Evolutionary conservation across 2,113 vertebrate species (phyloP), one percentile per base, ranked within the genome.

Genomic region (Capra hircus): DNA sequence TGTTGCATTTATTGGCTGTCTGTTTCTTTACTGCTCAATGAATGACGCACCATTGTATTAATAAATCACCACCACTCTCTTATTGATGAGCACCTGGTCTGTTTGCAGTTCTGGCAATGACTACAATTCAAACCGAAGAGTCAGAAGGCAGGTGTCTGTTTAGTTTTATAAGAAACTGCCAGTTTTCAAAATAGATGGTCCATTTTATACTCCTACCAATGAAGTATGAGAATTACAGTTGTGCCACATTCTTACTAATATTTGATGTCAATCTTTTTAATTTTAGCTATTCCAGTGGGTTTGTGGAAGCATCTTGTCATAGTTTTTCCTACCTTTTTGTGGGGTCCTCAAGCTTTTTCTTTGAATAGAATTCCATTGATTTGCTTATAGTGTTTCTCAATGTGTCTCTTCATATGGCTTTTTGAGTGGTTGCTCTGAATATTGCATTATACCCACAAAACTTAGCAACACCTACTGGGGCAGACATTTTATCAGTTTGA

Each of bases 161-260:
- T 16, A 12, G 33, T 52, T 88, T 67, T 45, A 28, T 33, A 45
- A 80, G 40, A 82, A 57, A 59, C 43, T 33, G 1, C 8, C n/a
- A 84, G 30, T 81, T 87, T 21, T 52, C 60, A 60, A 50, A 45
- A 23, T 4, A 19, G 30, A 30, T 16, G 6, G 59, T 9, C 15
- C 64, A 40, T 40, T 43, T 52, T 11, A 45, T 6, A 23, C 3
- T 25, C 33, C 52, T 36, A 53, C 7, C 5, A 28, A 7, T 2
- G 27, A 36, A 1, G 5, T 1, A 6, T 3, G 14, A 55, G 15
- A 21, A 6, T 17, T n/a, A 3, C 3, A 25, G 30, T 1, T 28
- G 43, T 5, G 5, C 16, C 36, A 19, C 9, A 59, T 7, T 10
- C 53, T 77, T 64, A n/a, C 7, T 74, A 78, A 40, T 19, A 9